These are phyloP conservation scores for Salminus brasiliensis DNA, from an alignment of 2,113 vertebrate species.

Conservation along the genomic window DNA sequence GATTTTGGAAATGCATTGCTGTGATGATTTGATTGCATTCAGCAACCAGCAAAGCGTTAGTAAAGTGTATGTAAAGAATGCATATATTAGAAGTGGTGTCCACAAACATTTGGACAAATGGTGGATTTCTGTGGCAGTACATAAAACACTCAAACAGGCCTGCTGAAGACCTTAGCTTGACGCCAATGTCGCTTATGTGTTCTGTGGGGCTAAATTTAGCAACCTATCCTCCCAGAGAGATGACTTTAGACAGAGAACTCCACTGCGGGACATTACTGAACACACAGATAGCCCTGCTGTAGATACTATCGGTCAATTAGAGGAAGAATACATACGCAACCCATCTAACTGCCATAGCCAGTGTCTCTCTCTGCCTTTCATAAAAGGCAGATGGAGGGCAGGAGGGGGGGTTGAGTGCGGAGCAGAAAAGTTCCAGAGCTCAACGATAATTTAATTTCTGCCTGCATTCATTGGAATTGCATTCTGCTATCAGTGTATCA, in stretches of 20 bases:
- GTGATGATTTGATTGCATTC: too few relatives aligned
- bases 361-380: constrained; percentile 25
- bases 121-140: too few relatives aligned
- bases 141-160: neutral
- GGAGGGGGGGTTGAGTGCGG: neutral
- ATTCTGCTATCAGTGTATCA: constrained; percentile 23
- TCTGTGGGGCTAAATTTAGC: neutral
- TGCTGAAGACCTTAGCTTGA: neutral
- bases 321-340: constrained; percentile 26
- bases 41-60: too few relatives aligned
- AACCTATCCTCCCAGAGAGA: neutral
- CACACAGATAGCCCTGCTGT: constrained; percentile 1
- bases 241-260: neutral
- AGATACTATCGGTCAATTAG: constrained; percentile 42
- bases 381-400: constrained; percentile 21
- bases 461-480: neutral
- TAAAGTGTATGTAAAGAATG: too few relatives aligned
- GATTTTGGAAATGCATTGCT: too few relatives aligned
- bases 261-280: constrained; percentile 26
- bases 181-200: neutral
- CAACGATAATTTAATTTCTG: constrained; percentile 28
- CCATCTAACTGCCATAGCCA: constrained; percentile 26
- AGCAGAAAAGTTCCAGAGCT: constrained; percentile 27
- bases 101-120: too few relatives aligned
- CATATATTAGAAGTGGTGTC: too few relatives aligned